Evolutionary conservation across 2,113 vertebrate species (phyloP), one percentile per base, ranked within the genome.

Genomic region (Zosterops borbonicus): DNA sequence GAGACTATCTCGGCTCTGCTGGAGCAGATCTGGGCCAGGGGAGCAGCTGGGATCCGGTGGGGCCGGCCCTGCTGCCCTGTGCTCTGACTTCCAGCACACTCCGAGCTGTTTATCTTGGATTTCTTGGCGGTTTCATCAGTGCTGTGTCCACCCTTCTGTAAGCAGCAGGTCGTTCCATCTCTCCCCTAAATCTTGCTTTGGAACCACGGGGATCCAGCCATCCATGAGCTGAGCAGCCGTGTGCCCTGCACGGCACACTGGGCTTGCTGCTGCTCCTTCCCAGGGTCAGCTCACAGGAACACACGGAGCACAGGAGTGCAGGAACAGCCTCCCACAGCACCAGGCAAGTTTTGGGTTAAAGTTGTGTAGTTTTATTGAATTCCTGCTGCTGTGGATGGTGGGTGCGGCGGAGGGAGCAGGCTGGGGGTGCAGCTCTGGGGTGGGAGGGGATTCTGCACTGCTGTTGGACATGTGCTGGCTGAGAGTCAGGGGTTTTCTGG

Each of bases 181-280:
- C 21, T 1, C 27, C 52, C 35, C 60, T 13, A 29, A 85, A 16
- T 19, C 39, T 27, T 69, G 25, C 52, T 59, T 22, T 0, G 9
- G 47, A 82, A 7, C 12, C 33, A 21, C 0, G 1, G 56, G 14
- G 9, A 0, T 35, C 22, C 56, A 79, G 25, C 35, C 5, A 6
- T 37, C 33, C 5, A 0, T 1, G 23, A 75, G 59, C 82, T 70
- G 74, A 82, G 86, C 27, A 21, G 55, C 58, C 0, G 0, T 0
- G 1, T 56, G 37, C 58, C 35, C 67, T 76, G 71, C 75, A 14
- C 2, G 0, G 23, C 1, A 2, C 4, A 0, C 46, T 28, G 80
- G 33, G 33, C 80, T 88, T 8, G 2, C 42, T 69, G 53, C 63
- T 17, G 0, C 73, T 44, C 64, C 64, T 79, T 27, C 12, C 47